phyloP scores from a whole-genome alignment of 2,888 invertebrate species.

The Salticus scenicus region DNA sequence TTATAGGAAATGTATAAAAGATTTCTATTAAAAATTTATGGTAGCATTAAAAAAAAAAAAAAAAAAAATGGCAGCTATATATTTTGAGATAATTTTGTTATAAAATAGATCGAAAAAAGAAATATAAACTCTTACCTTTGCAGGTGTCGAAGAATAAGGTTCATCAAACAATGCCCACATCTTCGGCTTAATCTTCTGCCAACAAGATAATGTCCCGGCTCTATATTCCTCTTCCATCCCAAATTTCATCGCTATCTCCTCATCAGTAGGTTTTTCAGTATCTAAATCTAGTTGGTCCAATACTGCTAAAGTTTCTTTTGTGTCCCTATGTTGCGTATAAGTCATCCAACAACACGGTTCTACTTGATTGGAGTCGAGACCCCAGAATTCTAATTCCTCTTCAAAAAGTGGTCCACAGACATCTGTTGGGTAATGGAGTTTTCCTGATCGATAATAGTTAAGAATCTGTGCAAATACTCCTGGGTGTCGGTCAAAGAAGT shows the following conservation, averaged over 20 bases:
- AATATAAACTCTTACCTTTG: conserved; percentile 68
- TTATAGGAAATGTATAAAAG: too few species aligned
- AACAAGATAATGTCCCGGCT: conserved; percentile 92
- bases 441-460: conserved; percentile 98
- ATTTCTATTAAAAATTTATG: too few species aligned
- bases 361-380: conserved; percentile 98
- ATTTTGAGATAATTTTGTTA: too few species aligned
- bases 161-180: conserved; percentile 99
- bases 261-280: conserved; percentile 97
- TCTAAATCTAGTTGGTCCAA: conserved; percentile 97
- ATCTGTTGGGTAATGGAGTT: conserved; percentile 98
- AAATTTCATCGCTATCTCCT: conserved; percentile 97
- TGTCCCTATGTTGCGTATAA: conserved; percentile 95
- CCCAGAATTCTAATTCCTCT: conserved; percentile 99
- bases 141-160: conserved; percentile 91
- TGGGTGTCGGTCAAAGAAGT: conserved; percentile 98
- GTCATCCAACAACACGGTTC: conserved; percentile 99
- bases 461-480: conserved; percentile 95
- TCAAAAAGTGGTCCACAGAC: conserved; percentile 99
- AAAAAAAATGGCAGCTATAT: too few species aligned
- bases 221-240: conserved; percentile 96
- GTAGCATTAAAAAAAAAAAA: too few species aligned
- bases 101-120: too few species aligned
- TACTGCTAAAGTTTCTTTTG: conserved; percentile 98
- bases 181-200: conserved; percentile 97